Percentiles rank a stretch among this genome's conserved stretches.
Conservation (phyloP, 2,113 vertebrate species). For the Trochalopteron elliotii region DNA sequence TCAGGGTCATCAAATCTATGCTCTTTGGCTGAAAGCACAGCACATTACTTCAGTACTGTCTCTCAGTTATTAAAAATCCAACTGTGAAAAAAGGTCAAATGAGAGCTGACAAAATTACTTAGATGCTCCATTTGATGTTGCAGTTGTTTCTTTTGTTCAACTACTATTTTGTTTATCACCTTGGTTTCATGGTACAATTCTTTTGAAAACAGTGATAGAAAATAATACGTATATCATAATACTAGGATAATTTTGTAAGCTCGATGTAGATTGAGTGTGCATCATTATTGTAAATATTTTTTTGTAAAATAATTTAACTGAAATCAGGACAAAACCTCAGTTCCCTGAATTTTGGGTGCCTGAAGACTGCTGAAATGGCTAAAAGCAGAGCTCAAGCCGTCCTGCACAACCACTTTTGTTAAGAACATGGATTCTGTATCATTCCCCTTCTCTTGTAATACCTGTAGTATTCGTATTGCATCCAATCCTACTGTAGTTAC, state of each 20-base stretch:
- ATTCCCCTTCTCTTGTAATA: not conserved
- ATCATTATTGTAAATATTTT: not conserved
- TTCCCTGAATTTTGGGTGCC: not conserved
- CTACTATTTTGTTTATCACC: not conserved
- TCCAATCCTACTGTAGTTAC: not conserved
- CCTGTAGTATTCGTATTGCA: not conserved
- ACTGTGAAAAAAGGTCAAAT: constrained; percentile 8
- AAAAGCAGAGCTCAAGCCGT: not conserved
- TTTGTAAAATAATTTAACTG: not conserved
- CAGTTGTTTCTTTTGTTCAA: not conserved
- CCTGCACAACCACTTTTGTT: not conserved
- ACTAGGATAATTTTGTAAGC: not conserved
- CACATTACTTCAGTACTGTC: not conserved
- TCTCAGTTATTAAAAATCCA: constrained; percentile 14
- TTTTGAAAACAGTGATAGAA: not conserved
- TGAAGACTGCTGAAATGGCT: not conserved
- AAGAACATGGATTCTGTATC: rapidly evolving
- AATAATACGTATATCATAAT: not conserved
- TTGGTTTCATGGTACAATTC: not conserved
- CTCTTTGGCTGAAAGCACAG: not conserved
- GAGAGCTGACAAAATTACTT: not conserved
- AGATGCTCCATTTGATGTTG: not conserved
- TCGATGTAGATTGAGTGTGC: not conserved
- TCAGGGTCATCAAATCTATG: not conserved
- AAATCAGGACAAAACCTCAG: not conserved